Evolutionary conservation across 2,888 invertebrate genomes (phyloP), one percentile per base, ranked within the genome.

Genomic region (Harpagoxenus sublaevis): DNA sequence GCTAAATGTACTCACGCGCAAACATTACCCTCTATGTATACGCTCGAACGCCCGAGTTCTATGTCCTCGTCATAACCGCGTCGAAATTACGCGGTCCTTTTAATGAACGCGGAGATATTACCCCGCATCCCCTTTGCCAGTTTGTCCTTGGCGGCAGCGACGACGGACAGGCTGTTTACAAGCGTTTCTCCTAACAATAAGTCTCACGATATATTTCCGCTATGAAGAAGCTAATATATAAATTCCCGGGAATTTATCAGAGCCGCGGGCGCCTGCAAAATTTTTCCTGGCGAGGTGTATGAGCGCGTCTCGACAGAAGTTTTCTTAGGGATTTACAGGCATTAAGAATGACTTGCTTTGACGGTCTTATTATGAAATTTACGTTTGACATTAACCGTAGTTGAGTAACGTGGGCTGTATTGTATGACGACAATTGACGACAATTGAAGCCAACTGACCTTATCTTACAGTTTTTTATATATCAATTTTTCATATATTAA

Each of bases 121-220:
- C n/a, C 42, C 31, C 68, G 45, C 31, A 8, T 1, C 53, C 23
- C 60, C 28, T 31, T 78, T 68, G 15, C 55, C 28, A 42, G 18
- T 28, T n/a, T 18, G 8, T 23, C 0, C 15, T 18, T 35, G 35
- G 2, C 1, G 12, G n/a, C 10, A 39, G 2, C 4, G 31, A 31
- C 28, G 28, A 18, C n/a, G 42, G 39, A 12, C 81, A 57, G 84
- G 83, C 81, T 89, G 87, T 85, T 86, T 82, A 83, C 60, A 86
- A 86, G 84, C 73, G 68, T 87, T 86, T 83, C 83, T 78, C 68
- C 82, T 9, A 35, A 35, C 35, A 35, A 35, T 82, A 86, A 81
- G 78, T 45, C 83, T 45, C 81, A 78, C 83, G 82, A 84, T 83
- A 84, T 83, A 85, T 83, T 85, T 83, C 57, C 31, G 51, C 48